Evolutionary conservation across 2,113 vertebrate genomes (phyloP).

Genomic region (Orcinus orca): DNA sequence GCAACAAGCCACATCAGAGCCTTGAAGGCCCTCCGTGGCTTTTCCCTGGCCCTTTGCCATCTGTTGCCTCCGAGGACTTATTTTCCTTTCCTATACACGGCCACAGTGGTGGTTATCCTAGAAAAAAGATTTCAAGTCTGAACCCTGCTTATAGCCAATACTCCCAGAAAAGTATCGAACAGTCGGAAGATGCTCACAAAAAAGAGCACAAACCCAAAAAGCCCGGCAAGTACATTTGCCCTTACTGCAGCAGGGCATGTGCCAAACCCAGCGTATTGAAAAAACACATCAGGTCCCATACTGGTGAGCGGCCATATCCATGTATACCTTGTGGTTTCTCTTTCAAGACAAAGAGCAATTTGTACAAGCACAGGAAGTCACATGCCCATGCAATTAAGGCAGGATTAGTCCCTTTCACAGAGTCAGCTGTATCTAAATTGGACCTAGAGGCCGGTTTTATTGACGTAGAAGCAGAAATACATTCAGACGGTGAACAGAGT

Average conservation of each 20-base stretch:
- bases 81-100: slow-evolving; percentile 91
- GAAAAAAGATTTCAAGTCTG: slow-evolving; percentile 93
- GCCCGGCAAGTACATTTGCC: slow-evolving; percentile 98
- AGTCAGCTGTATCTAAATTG: slow-evolving; percentile 89
- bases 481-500: slow-evolving; percentile 97
- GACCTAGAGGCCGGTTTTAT: slow-evolving; percentile 92
- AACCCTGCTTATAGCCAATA: slow-evolving; percentile 93
- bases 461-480: slow-evolving; percentile 92
- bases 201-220: slow-evolving; percentile 99
- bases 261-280: slow-evolving; percentile 99
- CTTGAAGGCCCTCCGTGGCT: slow-evolving; percentile 94
- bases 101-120: slow-evolving; percentile 89
- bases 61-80: slow-evolving; percentile 92
- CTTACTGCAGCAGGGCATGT: slow-evolving; percentile 97
- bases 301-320: slow-evolving; percentile 96
- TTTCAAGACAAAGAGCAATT: slow-evolving; percentile 99
- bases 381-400: slow-evolving; percentile 99
- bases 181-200: slow-evolving; percentile 92
- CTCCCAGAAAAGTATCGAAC: slow-evolving; percentile 92
- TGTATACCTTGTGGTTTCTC: slow-evolving; percentile 98
- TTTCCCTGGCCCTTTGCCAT: slow-evolving; percentile 90
- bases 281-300: slow-evolving; percentile 98
- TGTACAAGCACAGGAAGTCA: slow-evolving; percentile 99
- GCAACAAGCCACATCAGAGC: slow-evolving; percentile 92
- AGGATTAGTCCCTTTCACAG: slow-evolving; percentile 96